Base-by-base conservation (phyloP, 2,888 invertebrate genomes). In the Eupithecia abbreviata region DNA sequence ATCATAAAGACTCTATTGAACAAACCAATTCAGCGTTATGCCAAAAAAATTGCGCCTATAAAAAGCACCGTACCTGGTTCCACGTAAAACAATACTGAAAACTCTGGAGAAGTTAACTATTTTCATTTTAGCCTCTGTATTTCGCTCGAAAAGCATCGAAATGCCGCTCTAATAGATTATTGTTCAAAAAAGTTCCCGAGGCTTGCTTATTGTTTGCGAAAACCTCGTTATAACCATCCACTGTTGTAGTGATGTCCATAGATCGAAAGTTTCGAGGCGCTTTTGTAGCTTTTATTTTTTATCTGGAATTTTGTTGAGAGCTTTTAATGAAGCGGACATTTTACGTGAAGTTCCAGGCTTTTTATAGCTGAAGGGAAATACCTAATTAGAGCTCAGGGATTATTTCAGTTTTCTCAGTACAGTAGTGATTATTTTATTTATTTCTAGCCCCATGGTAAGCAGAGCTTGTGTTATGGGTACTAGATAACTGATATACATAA, bases 151-250 rank as follows among this genome's bases (percentile, higher is more conserved):
- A 82, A 77, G 82, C 83, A 84, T 84, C 85, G 85, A 84, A 81
- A 81, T 62, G 43, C 77, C 58, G 49, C 76, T 71, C 73, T 80
- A 79, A 81, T 76, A 77, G 80, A 82, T 73, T 82, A 82, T 83
- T 84, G 83, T 84, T 82, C 73, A 77, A 75, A 43, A 84, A 86
- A 85, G 81, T 85, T 87, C 81, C 73, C 81, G 78, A 77, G 75
- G 74, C 77, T 72, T 79, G 84, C 83, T 84, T 84, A 83, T 85
- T 85, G 84, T 83, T 84, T 84, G 84, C 81, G 76, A 72, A 80
- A 84, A 85, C 81, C 85, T 87, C 85, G 85, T 87, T 87, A 87
- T 84, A 87, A 85, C 85, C 86, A 87, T 84, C 77, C 78, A 73
- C 77, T 73, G 75, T 73, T 77, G 77, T 77, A 76, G 73, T 78